A percentile compares a stretch with the other conserved stretches of the same genome.
phyloP scores from a whole-genome alignment of 2,888 invertebrate genomes.

The Coleophora deauratella region DNA sequence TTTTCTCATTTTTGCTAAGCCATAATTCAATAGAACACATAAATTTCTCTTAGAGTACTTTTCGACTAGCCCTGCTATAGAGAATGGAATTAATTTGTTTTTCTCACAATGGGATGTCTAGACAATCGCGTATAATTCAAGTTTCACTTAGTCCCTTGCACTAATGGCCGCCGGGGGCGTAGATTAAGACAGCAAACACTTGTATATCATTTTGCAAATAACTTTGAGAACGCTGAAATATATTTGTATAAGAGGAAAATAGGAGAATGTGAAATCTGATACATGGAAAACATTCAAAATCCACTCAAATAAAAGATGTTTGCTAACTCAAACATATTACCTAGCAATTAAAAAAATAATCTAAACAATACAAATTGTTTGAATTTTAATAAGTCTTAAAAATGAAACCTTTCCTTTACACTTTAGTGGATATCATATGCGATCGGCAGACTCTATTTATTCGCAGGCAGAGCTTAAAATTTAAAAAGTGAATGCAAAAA shows the following conservation, averaged over 20 bases:
- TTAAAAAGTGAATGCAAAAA: too few species aligned
- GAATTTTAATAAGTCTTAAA: too few species aligned
- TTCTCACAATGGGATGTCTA: constrained; percentile 70
- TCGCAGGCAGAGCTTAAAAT: too few species aligned
- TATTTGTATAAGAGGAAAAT: background rate
- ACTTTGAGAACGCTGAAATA: background rate
- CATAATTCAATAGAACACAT: constrained; percentile 61
- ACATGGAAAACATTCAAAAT: too few species aligned
- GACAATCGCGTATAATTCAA: constrained; percentile 69
- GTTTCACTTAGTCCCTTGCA: constrained; percentile 36
- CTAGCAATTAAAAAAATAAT: too few species aligned
- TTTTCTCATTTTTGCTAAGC: constrained; percentile 42
- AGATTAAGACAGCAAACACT: constrained; percentile 34
- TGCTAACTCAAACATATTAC: too few species aligned
- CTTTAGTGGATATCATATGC: too few species aligned
- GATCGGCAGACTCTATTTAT: too few species aligned
- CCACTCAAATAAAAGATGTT: too few species aligned
- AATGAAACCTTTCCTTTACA: too few species aligned
- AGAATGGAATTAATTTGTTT: constrained; percentile 67
- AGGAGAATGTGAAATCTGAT: too few species aligned
- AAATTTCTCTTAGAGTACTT: constrained; percentile 58
- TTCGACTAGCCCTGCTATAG: constrained; percentile 54
- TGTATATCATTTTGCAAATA: constrained; percentile 38
- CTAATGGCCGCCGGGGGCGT: constrained; percentile 25
- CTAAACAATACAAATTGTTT: too few species aligned